Conservation (phyloP, 2,888 invertebrate genomes). For the Hydrotaea diabolus region DNA sequence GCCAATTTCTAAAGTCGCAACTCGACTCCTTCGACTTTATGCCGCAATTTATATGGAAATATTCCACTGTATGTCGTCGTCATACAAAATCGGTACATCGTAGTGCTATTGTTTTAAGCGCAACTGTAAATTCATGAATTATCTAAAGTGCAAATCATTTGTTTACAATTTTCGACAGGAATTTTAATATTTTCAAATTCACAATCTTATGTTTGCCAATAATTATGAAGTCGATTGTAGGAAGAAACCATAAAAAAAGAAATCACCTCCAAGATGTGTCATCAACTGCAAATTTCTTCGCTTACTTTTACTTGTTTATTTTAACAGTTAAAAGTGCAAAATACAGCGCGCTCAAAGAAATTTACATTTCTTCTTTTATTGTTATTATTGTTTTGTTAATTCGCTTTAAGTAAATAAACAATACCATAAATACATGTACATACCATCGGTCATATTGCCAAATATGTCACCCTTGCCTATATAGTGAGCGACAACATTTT, state of each 20-base stretch:
- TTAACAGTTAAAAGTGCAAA: slow-evolving; percentile 29
- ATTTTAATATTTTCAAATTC: not conserved
- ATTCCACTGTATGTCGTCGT: no score
- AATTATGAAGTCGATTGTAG: not conserved
- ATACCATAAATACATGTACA: slow-evolving; percentile 38
- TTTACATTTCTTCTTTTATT: slow-evolving; percentile 19
- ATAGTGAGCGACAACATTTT: slow-evolving; percentile 91
- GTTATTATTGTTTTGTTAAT: slow-evolving; percentile 28
- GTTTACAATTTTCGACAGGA: not conserved
- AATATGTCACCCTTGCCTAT: slow-evolving; percentile 90
- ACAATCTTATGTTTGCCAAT: not conserved
- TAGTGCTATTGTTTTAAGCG: no score
- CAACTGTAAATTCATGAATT: no score
- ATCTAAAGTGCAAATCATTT: slow-evolving; percentile 1
- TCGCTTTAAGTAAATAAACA: slow-evolving; percentile 30
- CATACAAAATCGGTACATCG: no score
- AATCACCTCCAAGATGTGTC: not conserved
- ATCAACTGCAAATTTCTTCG: slow-evolving; percentile 6
- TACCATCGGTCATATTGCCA: slow-evolving; percentile 89
- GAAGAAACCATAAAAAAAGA: not conserved
- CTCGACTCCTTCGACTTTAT: no score
- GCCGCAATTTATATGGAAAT: no score
- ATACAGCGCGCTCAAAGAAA: slow-evolving; percentile 8
- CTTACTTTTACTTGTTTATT: slow-evolving; percentile 21
- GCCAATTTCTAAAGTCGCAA: no score